Conservation (phyloP, 2,113 vertebrate species). For the Camarhynchus parvulus region DNA sequence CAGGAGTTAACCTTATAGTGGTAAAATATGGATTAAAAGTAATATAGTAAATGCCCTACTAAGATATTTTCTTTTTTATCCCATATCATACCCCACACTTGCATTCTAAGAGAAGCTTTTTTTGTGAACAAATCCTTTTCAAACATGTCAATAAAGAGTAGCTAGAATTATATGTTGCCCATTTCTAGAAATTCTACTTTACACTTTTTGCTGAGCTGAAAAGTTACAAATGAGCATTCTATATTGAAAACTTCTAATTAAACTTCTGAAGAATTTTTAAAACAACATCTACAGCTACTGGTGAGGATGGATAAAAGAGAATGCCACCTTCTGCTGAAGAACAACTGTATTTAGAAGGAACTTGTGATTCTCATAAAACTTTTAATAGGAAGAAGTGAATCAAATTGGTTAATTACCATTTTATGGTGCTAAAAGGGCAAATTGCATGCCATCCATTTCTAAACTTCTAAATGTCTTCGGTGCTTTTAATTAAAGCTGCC, state of each 20-base stretch:
- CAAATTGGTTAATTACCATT: conserved; percentile 83
- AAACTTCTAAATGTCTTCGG: conserved; percentile 79
- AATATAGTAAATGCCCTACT: not conserved
- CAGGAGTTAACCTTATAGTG: not conserved
- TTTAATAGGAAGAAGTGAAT: conserved; percentile 82
- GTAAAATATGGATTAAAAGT: not conserved
- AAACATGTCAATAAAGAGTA: not conserved
- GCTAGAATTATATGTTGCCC: not conserved
- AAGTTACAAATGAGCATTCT: conserved; percentile 61
- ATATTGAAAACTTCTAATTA: conserved; percentile 58
- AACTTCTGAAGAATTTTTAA: conserved; percentile 56
- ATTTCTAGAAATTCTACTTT: conserved; percentile 13
- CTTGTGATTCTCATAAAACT: conserved; percentile 77
- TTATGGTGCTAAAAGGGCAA: conserved; percentile 82
- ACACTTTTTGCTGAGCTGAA: conserved; percentile 18
- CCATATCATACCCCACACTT: not conserved
- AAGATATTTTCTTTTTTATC: not conserved
- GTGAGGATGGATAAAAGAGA: conserved; percentile 64
- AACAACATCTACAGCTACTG: conserved; percentile 55
- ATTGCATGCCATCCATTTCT: conserved; percentile 80
- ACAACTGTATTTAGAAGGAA: conserved; percentile 73
- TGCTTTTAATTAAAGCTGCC: conserved; percentile 83
- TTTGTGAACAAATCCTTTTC: not conserved
- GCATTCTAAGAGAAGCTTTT: not conserved
- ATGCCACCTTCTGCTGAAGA: conserved; percentile 70